Evolutionary conservation across 2,113 vertebrate genomes (phyloP).

Genomic region (Hypanus sabinus): DNA sequence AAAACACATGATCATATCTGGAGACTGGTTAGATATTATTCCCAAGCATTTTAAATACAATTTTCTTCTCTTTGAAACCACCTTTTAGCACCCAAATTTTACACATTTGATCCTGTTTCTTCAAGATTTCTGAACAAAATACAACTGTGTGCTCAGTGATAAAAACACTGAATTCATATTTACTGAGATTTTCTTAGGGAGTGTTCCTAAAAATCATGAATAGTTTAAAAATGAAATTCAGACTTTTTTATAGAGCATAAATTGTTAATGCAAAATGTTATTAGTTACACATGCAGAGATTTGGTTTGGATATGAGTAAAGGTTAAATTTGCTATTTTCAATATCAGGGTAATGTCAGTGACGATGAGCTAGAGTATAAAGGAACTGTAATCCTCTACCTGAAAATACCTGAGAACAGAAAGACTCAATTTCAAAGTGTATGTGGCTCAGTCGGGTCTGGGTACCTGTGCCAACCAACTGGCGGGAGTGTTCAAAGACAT

Average conservation of each 20-base stretch:
- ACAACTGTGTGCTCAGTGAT: not conserved
- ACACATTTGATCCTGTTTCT: no score
- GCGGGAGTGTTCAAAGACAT: no score
- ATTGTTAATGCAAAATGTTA: not conserved
- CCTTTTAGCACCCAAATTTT: not conserved
- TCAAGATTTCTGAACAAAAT: not conserved
- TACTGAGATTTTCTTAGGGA: not conserved
- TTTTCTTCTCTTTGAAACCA: not conserved
- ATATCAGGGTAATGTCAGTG: not conserved
- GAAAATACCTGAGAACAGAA: not conserved
- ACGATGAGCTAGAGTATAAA: not conserved
- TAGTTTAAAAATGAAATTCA: not conserved
- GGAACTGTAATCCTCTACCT: not conserved
- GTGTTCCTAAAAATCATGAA: not conserved
- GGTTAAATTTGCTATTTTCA: conserved; percentile 6
- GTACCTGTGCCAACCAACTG: no score
- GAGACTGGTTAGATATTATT: not conserved
- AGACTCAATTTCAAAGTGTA: not conserved
- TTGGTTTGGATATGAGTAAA: not conserved
- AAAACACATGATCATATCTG: no score
- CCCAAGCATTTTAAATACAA: not conserved
- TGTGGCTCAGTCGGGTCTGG: no score
- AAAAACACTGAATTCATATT: not conserved
- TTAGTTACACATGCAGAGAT: not conserved
- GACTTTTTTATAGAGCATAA: not conserved